A percentile compares a stretch with the other conserved stretches of the same genome.
These are phyloP conservation scores for Pyrrhura leucotis DNA, from an alignment of 2,797 vertebrate genomes.

Conservation along the genomic window DNA sequence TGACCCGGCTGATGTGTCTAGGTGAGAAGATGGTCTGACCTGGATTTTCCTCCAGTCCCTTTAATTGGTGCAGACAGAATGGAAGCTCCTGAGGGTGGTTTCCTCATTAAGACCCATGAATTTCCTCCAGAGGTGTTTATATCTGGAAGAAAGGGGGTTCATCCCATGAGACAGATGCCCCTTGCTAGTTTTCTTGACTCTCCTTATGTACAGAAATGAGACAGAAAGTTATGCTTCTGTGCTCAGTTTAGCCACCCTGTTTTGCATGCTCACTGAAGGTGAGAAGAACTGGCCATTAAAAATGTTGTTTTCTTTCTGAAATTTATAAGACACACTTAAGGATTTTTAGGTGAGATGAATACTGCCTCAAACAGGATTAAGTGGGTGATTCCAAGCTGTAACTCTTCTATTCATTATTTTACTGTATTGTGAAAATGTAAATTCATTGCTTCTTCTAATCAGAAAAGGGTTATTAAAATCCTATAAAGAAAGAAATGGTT, in stretches of 20 bases:
- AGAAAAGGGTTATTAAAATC: not conserved
- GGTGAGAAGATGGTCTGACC: not conserved
- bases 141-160: not conserved
- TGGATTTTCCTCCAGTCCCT: not conserved
- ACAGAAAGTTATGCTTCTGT: not conserved
- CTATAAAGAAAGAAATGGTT: not conserved
- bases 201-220: not conserved
- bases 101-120: not conserved
- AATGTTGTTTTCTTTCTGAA: not conserved
- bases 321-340: not conserved
- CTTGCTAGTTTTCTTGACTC: not conserved
- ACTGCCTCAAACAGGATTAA: not conserved
- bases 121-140: not conserved
- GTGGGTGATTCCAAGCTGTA: not conserved
- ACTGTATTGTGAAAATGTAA: not conserved
- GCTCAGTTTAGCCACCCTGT: not conserved
- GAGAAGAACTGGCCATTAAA: not conserved
- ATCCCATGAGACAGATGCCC: not conserved
- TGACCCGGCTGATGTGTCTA: not conserved
- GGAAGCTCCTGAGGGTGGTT: not conserved
- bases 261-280: not conserved
- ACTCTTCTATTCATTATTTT: not conserved
- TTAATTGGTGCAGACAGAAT: not conserved
- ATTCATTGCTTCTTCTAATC: not conserved
- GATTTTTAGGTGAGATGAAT: not conserved